A percentile compares a stretch with the other conserved stretches of the same genome.
phyloP scores from a whole-genome alignment of 1,140 invertebrate genomes.

The Anastatus disparis region DNA sequence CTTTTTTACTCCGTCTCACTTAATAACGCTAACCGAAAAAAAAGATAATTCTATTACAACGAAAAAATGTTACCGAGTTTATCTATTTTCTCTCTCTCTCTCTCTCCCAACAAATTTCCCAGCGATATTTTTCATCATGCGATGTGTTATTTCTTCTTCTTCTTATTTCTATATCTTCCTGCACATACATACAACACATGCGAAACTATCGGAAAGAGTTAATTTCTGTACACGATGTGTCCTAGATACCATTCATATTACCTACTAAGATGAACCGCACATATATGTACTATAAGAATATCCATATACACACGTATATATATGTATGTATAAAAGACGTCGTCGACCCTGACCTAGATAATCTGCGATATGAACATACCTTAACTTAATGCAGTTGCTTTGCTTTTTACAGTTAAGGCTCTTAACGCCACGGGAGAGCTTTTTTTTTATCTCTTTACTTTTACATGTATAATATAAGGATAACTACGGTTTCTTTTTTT shows the following conservation, averaged over 20 bases:
- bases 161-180: too few relatives aligned
- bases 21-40: too few relatives aligned
- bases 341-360: conserved; percentile 64
- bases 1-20: too few relatives aligned
- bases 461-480: too few relatives aligned
- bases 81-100: too few relatives aligned
- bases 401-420: conserved; percentile 24
- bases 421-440: background rate
- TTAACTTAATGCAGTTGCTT: background rate
- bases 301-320: conserved; percentile 19
- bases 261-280: background rate
- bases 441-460: background rate
- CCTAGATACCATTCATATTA: conserved; percentile 23
- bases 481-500: too few relatives aligned
- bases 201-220: conserved; percentile 25
- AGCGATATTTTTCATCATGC: too few relatives aligned
- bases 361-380: conserved; percentile 49
- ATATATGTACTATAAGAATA: too few relatives aligned
- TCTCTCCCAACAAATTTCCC: too few relatives aligned
- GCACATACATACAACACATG: background rate
- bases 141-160: too few relatives aligned
- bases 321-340: conserved; percentile 51
- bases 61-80: too few relatives aligned
- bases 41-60: too few relatives aligned
- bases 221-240: conserved; percentile 32